A percentile compares a stretch with the other conserved stretches of the same genome.
phyloP scores from a whole-genome alignment of 2,888 invertebrate genomes.

The Callyntrura sp. region DNA sequence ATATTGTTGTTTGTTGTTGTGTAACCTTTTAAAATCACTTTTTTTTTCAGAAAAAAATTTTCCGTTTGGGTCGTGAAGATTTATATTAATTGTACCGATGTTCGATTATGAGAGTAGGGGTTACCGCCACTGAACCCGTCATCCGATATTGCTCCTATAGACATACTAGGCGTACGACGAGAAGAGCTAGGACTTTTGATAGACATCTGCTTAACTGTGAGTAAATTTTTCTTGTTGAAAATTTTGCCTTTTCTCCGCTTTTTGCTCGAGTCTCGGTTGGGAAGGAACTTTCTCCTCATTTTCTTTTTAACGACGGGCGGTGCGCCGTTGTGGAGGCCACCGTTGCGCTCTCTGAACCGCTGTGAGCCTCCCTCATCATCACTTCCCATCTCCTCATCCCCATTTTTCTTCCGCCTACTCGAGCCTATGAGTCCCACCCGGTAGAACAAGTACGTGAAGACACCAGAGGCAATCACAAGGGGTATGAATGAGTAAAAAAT shows the following conservation, averaged over 20 bases:
- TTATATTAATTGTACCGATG: conserved; percentile 73
- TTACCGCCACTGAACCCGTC: conserved; percentile 67
- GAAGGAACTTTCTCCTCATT: conserved; percentile 83
- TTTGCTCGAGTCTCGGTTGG: conserved; percentile 82
- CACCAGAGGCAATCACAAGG: conserved; percentile 82
- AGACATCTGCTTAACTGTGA: conserved; percentile 80
- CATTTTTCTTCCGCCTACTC: conserved; percentile 70
- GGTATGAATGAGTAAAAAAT: conserved; percentile 83
- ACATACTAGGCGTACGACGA: conserved; percentile 81
- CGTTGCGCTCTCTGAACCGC: conserved; percentile 67
- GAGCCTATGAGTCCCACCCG: conserved; percentile 83
- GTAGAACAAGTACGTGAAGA: conserved; percentile 84
- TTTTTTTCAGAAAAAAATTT: neutral
- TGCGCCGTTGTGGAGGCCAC: conserved; percentile 77
- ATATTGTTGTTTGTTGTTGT: no score
- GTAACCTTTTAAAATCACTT: no score
- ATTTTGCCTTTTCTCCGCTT: conserved; percentile 82
- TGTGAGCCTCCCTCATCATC: conserved; percentile 68
- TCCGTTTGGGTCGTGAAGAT: neutral
- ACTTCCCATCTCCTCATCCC: conserved; percentile 78
- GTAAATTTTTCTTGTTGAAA: conserved; percentile 82
- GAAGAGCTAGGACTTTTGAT: conserved; percentile 82
- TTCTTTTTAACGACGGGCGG: conserved; percentile 83
- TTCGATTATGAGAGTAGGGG: conserved; percentile 47
- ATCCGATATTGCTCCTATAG: conserved; percentile 79